Evolutionary conservation across 2,113 vertebrate species (phyloP), one percentile per base, ranked within the genome.

Genomic region (Rallus limicola): DNA sequence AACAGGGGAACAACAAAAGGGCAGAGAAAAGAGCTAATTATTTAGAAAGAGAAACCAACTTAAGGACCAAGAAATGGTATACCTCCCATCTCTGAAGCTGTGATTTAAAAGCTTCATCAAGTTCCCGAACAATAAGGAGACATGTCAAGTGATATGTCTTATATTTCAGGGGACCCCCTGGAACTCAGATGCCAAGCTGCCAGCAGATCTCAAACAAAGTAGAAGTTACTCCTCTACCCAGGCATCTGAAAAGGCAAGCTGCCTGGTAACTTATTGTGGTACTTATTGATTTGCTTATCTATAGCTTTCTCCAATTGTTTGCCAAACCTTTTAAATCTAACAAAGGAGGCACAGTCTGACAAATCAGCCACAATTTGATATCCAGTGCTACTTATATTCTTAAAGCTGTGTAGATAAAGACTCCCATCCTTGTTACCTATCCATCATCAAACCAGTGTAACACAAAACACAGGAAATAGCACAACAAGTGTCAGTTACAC

Each of bases 351-450:
- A 79, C 55, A 95, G 82, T 50, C 75, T 90, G 91, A 96, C 91
- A 95, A 91, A 74, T 60, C 91, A 91, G 84, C 67, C 92, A 97
- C 72, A 95, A 95, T 90, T 85, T 94, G 96, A 93, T 95, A 95
- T 74, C 94, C 90, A 90, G 71, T 74, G 52, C 75, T 70, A 69
- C 88, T 86, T 90, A 93, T 42, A 88, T 46, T 77, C 79, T 90
- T 93, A 95, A 93, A 96, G 82, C 82, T 71, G 46, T 5, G 55
- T 55, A 93, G 91, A 96, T 94, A 95, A 91, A 96, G 87, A 72
- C 75, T 58, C n/a, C 29, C 52, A 63, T 77, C 59, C 82, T 80
- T 88, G 74, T 77, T 79, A 90, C 48, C 62, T 76, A 82, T 79
- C 84, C 40, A 26, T 89, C 82, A 95, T 7, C 59, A 24, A 31